Percentiles rank a stretch among this genome's conserved stretches.
phyloP scores from a whole-genome alignment of 1,140 invertebrate genomes.

The Caenorhabditis brenneri region DNA sequence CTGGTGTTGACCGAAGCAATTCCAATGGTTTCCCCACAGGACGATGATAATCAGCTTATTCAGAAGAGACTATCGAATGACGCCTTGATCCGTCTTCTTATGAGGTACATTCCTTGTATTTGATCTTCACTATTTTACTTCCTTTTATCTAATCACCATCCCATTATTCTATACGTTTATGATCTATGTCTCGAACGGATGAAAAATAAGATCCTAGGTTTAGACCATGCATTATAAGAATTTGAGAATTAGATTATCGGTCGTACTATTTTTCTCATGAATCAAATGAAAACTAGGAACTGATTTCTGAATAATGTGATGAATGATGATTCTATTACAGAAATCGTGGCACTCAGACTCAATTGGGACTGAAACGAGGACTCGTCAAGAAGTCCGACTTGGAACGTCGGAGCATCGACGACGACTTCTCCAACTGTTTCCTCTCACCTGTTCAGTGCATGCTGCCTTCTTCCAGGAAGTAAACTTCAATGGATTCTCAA shows the following conservation, averaged over 20 bases:
- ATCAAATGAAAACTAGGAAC: too few species aligned
- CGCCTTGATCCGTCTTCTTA: slow-evolving; percentile 47
- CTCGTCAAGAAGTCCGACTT: slow-evolving; percentile 25
- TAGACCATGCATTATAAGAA: neutral
- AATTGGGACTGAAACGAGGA: slow-evolving; percentile 25
- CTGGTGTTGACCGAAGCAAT: slow-evolving; percentile 1
- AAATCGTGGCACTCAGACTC: neutral
- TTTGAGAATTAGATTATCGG: neutral
- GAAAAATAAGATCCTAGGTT: neutral
- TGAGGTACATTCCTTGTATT: slow-evolving; percentile 17
- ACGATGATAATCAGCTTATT: slow-evolving; percentile 21
- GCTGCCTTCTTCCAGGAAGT: slow-evolving; percentile 34
- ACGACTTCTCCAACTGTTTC: slow-evolving; percentile 50
- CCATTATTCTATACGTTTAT: neutral
- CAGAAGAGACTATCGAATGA: slow-evolving; percentile 37
- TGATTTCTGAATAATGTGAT: too few species aligned
- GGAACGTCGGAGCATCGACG: slow-evolving; percentile 44
- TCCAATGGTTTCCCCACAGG: neutral
- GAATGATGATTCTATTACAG: too few species aligned
- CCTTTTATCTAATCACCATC: neutral
- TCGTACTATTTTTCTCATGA: neutral
- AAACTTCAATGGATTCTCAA: slow-evolving; percentile 11
- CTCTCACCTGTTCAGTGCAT: slow-evolving; percentile 49
- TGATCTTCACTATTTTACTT: neutral
- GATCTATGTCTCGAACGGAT: neutral